Evolutionary conservation across 2,113 vertebrate genomes (phyloP), one percentile per base, ranked within the genome.

Genomic region (Pachypanchax playfairii): DNA sequence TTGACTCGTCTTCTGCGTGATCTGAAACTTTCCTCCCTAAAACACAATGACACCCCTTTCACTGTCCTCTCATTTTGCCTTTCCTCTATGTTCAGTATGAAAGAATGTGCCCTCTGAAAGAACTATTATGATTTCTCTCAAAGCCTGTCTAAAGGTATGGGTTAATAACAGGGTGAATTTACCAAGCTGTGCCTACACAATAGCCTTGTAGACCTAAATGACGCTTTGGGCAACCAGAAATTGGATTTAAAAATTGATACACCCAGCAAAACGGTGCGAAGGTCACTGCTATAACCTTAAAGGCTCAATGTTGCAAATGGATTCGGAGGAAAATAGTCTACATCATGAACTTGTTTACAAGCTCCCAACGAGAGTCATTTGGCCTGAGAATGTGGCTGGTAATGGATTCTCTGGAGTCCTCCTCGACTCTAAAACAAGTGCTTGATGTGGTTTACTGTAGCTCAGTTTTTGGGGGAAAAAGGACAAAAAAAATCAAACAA

Each of bases 231-330:
- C 28, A 20, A 68, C 24, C 31, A 80, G 59, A 85, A 71, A 85
- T 83, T 85, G 78, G 82, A 85, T 87, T 87, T 72, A 75, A 81
- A 75, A 76, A 84, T 73, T 70, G 55, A 85, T 79, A 68, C 36
- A 65, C 62, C 41, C 24, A 21, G 72, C 65, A 69, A 64, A 80
- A 71, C 43, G 17, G 31, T 65, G 55, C 70, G 77, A 87, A 85
- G 78, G 85, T 87, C 76, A 79, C 15, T 42, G 13, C 35, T 53
- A 31, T 61, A 71, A 75, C 58, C 56, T 65, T 20, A 36, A 67
- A 66, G 51, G 28, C 50, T 44, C 60, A 60, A 39, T 59, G 47
- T 59, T 62, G 48, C 36, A 56, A 60, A 73, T 6, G 53, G 38
- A 80, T 70, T 52, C 39, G 22, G 38, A 33, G 44, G 50, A 58